These are phyloP conservation scores for Nymphalis polychloros DNA, from an alignment of 2,888 invertebrate species.

Conservation along the genomic window DNA sequence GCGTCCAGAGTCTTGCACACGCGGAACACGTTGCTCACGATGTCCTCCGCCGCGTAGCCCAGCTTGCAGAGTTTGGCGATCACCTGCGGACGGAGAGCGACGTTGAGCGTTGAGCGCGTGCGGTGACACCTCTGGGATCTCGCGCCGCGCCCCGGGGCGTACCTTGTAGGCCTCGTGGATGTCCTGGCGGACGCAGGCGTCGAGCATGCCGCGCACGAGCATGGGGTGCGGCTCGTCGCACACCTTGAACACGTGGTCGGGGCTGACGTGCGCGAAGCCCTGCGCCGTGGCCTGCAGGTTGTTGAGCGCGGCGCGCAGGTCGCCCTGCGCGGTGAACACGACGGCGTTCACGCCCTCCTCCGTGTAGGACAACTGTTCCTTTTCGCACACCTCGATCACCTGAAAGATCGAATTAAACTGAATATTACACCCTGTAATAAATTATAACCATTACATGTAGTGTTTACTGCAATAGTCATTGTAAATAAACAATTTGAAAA, in stretches of 20 bases:
- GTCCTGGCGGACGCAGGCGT: slow-evolving; percentile 89
- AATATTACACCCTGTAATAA: too few relatives aligned
- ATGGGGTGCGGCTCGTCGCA: slow-evolving; percentile 99
- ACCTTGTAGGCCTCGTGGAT: slow-evolving; percentile 92
- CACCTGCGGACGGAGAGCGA: slow-evolving; percentile 75
- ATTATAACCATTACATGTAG: too few relatives aligned
- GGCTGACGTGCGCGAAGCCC: slow-evolving; percentile 92
- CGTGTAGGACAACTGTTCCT: slow-evolving; percentile 86
- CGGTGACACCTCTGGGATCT: too few relatives aligned
- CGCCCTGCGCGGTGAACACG: slow-evolving; percentile 99
- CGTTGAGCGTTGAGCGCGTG: too few relatives aligned
- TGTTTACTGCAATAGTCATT: too few relatives aligned
- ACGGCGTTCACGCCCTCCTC: slow-evolving; percentile 97
- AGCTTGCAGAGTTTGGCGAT: slow-evolving; percentile 94
- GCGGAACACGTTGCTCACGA: slow-evolving; percentile 96
- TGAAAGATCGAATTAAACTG: slow-evolving; percentile 36
- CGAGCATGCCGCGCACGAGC: slow-evolving; percentile 94
- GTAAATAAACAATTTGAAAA: too few relatives aligned
- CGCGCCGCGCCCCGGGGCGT: neutral
- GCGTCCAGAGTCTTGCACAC: slow-evolving; percentile 94
- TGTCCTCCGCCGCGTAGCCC: slow-evolving; percentile 98
- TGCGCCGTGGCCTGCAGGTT: slow-evolving; percentile 96
- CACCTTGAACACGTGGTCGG: slow-evolving; percentile 97
- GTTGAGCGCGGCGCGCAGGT: slow-evolving; percentile 98
- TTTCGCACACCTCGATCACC: slow-evolving; percentile 71